phyloP scores from a whole-genome alignment of 2,113 vertebrate species.

The Psammodynastes pulverulentus region DNA sequence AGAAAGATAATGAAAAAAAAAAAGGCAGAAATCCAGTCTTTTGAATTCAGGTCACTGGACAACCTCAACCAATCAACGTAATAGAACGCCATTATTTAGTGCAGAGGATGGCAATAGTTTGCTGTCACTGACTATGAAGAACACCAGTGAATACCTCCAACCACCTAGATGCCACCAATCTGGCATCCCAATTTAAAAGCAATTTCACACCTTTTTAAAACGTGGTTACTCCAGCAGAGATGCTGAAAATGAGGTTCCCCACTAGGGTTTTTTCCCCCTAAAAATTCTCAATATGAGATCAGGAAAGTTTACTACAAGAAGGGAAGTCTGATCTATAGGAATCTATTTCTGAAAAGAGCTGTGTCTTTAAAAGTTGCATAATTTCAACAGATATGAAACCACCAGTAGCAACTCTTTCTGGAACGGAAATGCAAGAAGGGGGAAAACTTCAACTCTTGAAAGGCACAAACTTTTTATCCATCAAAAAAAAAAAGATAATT shows the following conservation, averaged over 20 bases:
- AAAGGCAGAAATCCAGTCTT: background rate
- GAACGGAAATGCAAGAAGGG: background rate
- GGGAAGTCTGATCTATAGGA: background rate
- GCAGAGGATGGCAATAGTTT: background rate
- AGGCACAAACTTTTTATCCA: background rate
- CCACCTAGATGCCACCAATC: background rate
- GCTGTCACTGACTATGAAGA: background rate
- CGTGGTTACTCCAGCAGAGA: background rate
- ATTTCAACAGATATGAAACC: background rate
- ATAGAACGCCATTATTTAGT: background rate
- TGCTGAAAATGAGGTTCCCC: background rate
- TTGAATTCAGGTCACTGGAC: background rate
- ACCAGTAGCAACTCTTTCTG: background rate
- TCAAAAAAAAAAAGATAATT: background rate
- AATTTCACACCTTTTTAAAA: background rate
- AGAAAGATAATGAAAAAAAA: background rate
- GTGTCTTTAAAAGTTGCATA: background rate
- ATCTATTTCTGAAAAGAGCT: background rate
- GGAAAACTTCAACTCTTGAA: background rate
- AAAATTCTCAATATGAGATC: background rate
- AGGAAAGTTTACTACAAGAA: background rate
- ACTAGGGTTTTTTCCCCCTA: background rate
- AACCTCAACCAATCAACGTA: background rate
- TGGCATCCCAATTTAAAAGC: background rate
- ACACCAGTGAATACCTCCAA: background rate